Percentiles rank a stretch among this genome's conserved stretches.
Conservation (phyloP, 2,888 invertebrate genomes). For the Isoperla grammatica region DNA sequence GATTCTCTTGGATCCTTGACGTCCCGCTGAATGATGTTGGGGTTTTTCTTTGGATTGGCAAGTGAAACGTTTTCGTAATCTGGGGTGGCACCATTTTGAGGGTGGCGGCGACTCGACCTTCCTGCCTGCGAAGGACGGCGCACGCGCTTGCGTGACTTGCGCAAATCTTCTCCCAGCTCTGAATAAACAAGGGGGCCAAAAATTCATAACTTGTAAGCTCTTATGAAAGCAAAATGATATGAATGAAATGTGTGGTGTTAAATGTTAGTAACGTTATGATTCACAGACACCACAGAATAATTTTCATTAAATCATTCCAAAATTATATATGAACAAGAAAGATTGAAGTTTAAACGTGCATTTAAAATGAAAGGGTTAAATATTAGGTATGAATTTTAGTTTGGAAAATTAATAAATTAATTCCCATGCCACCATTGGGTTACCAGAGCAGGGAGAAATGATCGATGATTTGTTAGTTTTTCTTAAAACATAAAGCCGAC, state of each 20-base stretch:
- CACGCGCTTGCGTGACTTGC: constrained; percentile 40
- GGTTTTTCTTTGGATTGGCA: constrained; percentile 8
- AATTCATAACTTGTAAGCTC: not conserved
- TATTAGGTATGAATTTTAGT: not conserved
- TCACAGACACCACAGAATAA: not conserved
- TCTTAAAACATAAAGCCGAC: constrained; percentile 21
- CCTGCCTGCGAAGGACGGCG: constrained; percentile 42
- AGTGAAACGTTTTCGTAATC: constrained; percentile 22
- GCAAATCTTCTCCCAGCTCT: constrained; percentile 42
- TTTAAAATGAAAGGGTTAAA: not conserved
- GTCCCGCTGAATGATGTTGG: constrained; percentile 8
- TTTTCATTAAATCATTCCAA: constrained; percentile 8
- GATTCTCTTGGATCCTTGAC: not conserved
- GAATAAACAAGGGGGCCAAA: constrained; percentile 28
- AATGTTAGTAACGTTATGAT: not conserved
- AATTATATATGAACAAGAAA: not conserved
- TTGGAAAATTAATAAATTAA: constrained; percentile 8
- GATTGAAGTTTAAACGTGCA: constrained; percentile 12
- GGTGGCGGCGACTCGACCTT: constrained; percentile 24
- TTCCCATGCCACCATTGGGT: constrained; percentile 28
- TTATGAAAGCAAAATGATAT: not conserved
- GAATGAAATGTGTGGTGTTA: constrained; percentile 10
- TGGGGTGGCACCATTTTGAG: constrained; percentile 17
- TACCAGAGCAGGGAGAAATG: constrained; percentile 22
- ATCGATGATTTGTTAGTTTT: constrained; percentile 20